Base-by-base conservation (phyloP, 2,888 invertebrate species). In the Drosophila barbarae region DNA sequence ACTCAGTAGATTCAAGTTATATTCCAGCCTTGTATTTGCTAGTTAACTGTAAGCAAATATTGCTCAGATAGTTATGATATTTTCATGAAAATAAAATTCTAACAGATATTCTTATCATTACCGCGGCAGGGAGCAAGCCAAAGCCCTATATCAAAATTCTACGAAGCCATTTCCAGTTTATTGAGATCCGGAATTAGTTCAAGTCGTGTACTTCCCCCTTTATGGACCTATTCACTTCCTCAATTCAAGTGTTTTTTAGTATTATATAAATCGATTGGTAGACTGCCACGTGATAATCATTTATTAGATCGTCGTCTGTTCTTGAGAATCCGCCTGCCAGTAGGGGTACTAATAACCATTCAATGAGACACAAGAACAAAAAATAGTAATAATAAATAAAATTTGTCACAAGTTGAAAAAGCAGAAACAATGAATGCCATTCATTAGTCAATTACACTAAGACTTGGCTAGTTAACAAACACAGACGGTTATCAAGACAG, bases 371-470 rank as follows among this genome's bases (percentile, higher is more conserved):
- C 21, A 53, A 64, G 72, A 71, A 74, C 73, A 66, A 67, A 38
- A 55, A 64, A 46, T 52, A 71, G 54, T 51, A 65, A 73, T 70
- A 66, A 73, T 71, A 69, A 73, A 64, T 58, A 59, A 35, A 61
- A 46, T 47, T 54, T 73, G 71, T 77, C 71, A 74, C 65, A 63
- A 61, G 58, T 65, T 74, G 46, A 50, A 42, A 72, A 60, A 56
- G 53, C 64, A 55, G 51, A 12, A 56, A 77, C 75, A 77, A 80
- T 61, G 77, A 69, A 55, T 65, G 68, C 53, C 79, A 79, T 79
- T 79, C 79, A 79, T 82, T 68, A 69, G 73, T 59, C 76, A 66
- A 76, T 78, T 78, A 67, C 71, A 74, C 35, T 71, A 71, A 70
- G 65, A 70, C 68, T 39, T 69, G 51, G 51, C 64, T 68, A 46